phyloP scores from a whole-genome alignment of 1,140 invertebrate species.

The Aphis craccivora region DNA sequence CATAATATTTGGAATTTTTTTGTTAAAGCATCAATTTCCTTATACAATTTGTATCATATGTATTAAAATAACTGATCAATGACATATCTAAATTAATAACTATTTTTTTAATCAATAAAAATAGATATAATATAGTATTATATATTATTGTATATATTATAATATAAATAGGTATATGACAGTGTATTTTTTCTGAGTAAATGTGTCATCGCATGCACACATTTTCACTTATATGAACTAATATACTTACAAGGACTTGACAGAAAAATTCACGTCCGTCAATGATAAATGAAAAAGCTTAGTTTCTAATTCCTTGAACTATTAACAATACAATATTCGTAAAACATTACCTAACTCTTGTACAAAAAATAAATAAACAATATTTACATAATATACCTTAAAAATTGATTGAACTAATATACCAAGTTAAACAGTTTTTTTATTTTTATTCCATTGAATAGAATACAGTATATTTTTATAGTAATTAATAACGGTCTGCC shows the following conservation, averaged over 20 bases:
- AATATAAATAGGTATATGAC: not conserved
- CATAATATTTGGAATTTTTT: too few relatives aligned
- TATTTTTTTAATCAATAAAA: too few relatives aligned
- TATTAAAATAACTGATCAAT: too few relatives aligned
- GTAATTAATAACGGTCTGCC: not conserved
- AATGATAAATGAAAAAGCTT: not conserved
- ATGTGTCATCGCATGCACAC: not conserved
- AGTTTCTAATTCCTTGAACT: constrained; percentile 7
- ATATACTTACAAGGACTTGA: constrained; percentile 1
- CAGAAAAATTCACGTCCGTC: not conserved
- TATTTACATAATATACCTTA: not conserved
- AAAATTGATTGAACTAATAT: not conserved
- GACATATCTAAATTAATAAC: too few relatives aligned
- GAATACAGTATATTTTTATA: not conserved
- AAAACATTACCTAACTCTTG: not conserved
- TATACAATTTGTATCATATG: too few relatives aligned
- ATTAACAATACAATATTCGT: not conserved
- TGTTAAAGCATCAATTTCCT: too few relatives aligned
- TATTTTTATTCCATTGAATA: not conserved
- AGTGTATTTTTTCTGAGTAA: not conserved
- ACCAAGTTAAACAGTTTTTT: not conserved
- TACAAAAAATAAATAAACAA: not conserved
- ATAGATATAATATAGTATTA: too few relatives aligned
- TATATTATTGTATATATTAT: too few relatives aligned
- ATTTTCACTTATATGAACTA: not conserved